Percentiles rank a stretch among this genome's conserved stretches.
Conservation (phyloP, 2,888 invertebrate species). For the Thymelicus acteon region DNA sequence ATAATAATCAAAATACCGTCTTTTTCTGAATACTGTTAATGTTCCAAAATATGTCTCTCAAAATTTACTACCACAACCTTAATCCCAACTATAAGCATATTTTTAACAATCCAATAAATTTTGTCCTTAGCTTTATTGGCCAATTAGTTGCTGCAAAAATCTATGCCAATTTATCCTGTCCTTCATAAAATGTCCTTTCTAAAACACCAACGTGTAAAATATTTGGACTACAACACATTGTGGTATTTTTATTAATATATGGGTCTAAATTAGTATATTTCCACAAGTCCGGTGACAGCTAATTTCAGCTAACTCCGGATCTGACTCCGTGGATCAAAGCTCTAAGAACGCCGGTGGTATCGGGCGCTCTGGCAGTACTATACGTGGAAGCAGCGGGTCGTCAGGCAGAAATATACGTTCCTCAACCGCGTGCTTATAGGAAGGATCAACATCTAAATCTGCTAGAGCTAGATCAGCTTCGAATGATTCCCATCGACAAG, state of each 20-base stretch:
- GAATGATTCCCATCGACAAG: conserved; percentile 86
- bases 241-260: conserved; percentile 28
- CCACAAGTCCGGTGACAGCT: conserved; percentile 64
- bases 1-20: conserved; percentile 75
- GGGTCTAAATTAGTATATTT: conserved; percentile 59
- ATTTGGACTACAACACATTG: conserved; percentile 47
- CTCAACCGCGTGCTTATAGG: conserved; percentile 86
- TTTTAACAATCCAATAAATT: conserved; percentile 74
- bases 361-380: conserved; percentile 82
- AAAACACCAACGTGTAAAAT: conserved; percentile 53
- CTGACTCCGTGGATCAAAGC: conserved; percentile 81
- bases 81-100: conserved; percentile 76
- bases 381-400: conserved; percentile 82
- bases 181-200: conserved; percentile 46
- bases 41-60: conserved; percentile 82
- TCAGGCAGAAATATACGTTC: conserved; percentile 86
- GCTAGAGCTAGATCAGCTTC: conserved; percentile 86
- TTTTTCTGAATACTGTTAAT: conserved; percentile 73
- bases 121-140: conserved; percentile 33
- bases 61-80: conserved; percentile 81
- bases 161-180: conserved; percentile 23
- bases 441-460: conserved; percentile 86
- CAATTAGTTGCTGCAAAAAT: conserved; percentile 17
- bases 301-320: conserved; percentile 71
- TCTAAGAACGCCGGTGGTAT: conserved; percentile 84